phyloP scores from a whole-genome alignment of 2,797 vertebrate genomes.

The Pyrrhura leucotis region DNA sequence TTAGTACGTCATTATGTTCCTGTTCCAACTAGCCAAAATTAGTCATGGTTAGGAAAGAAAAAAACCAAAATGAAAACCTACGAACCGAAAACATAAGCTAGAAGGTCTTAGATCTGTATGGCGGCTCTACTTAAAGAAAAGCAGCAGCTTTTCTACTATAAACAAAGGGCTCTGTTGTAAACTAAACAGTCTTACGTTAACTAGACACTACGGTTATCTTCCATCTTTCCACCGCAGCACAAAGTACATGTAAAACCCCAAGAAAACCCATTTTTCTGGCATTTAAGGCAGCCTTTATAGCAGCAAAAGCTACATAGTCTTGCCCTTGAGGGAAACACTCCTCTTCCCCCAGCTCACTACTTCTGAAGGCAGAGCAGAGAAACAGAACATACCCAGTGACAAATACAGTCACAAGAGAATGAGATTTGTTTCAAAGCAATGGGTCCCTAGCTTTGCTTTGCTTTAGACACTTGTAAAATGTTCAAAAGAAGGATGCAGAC shows the following conservation, averaged over 20 bases:
- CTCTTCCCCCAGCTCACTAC: not conserved
- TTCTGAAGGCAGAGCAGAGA: not conserved
- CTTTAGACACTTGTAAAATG: not conserved
- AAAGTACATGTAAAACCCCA: not conserved
- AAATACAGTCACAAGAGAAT: not conserved
- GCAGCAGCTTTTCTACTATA: not conserved
- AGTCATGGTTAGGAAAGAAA: not conserved
- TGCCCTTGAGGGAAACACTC: not conserved
- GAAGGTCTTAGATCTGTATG: not conserved
- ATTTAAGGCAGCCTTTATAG: not conserved
- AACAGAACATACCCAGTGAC: not conserved
- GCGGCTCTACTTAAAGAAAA: not conserved
- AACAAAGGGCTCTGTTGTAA: not conserved
- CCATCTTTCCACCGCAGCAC: not conserved
- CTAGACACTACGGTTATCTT: not conserved
- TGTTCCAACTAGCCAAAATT: slow-evolving; percentile 20
- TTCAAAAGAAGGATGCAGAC: not conserved
- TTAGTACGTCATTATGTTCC: slow-evolving; percentile 21
- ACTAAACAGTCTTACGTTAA: not conserved
- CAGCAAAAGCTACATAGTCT: not conserved
- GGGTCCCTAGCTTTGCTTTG: not conserved
- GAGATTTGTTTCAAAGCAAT: not conserved
- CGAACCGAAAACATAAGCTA: not conserved
- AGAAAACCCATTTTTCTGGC: not conserved
- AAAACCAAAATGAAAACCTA: not conserved